These are phyloP conservation scores for Torymus texanus DNA, from an alignment of 2,888 invertebrate genomes.

Conservation along the genomic window DNA sequence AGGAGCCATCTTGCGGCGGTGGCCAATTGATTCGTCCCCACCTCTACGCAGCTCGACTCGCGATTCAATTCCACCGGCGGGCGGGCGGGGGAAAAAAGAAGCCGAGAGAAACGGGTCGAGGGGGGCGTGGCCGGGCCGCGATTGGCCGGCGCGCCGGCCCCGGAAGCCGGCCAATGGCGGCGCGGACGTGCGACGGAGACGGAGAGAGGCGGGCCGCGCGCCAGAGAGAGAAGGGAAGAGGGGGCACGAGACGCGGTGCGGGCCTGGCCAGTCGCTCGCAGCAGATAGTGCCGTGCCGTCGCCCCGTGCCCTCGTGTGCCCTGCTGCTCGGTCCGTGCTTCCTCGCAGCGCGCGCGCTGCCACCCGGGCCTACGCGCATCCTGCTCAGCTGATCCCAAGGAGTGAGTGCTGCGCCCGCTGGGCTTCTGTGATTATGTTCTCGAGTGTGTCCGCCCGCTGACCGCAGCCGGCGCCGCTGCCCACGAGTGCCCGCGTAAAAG, in stretches of 20 bases:
- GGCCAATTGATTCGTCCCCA: conserved; percentile 74
- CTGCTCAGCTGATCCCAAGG: too few species aligned
- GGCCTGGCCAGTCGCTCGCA: conserved; percentile 58
- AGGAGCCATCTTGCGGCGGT: conserved; percentile 75
- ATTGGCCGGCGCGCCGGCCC: conserved; percentile 56
- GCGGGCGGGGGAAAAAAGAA: conserved; percentile 57
- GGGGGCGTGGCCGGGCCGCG: not conserved
- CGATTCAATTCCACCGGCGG: conserved; percentile 72
- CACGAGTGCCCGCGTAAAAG: too few species aligned
- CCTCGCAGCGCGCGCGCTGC: not conserved
- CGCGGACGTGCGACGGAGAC: not conserved
- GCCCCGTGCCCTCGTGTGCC: conserved; percentile 66
- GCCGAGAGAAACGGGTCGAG: conserved; percentile 53
- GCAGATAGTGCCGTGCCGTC: conserved; percentile 75
- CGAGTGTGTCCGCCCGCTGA: too few species aligned
- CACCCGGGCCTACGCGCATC: too few species aligned
- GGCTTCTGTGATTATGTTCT: too few species aligned
- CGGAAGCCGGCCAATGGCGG: conserved; percentile 53
- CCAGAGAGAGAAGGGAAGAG: not conserved
- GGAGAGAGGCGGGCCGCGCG: not conserved
- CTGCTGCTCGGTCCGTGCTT: conserved; percentile 3
- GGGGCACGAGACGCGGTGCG: conserved; percentile 18
- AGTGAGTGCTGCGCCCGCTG: too few species aligned
- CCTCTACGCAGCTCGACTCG: conserved; percentile 43
- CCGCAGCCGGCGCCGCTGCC: too few species aligned